Evolutionary conservation across 2,888 invertebrate genomes (phyloP).

Genomic region (Lithophane leautieri): DNA sequence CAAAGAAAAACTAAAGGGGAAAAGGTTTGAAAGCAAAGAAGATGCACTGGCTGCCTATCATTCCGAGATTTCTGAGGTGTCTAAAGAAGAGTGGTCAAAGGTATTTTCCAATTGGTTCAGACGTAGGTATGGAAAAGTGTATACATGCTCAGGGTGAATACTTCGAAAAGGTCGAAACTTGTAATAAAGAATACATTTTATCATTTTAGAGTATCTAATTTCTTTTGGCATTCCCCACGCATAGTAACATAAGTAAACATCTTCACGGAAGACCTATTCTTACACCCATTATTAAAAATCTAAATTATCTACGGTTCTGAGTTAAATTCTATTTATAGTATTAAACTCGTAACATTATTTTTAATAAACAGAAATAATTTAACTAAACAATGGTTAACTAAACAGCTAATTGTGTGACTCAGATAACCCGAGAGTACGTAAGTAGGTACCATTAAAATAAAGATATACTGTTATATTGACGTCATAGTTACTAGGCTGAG

Average conservation of each 20-base stretch:
- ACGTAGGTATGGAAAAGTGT: no score
- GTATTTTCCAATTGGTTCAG: background rate
- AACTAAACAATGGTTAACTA: conserved; percentile 15
- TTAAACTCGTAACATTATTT: background rate
- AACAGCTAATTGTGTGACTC: conserved; percentile 23
- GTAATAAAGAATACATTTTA: no score
- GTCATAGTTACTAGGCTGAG: conserved; percentile 35
- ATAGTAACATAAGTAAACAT: no score
- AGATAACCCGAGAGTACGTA: conserved; percentile 35
- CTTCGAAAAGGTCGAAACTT: background rate
- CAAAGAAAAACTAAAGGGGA: background rate
- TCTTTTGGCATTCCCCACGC: no score
- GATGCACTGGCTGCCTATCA: background rate
- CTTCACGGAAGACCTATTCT: no score
- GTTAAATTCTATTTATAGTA: background rate
- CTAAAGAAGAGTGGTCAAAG: background rate
- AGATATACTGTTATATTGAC: conserved; percentile 2
- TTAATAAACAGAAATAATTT: background rate
- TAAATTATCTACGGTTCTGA: background rate
- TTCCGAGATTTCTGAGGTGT: background rate
- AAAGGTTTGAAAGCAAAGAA: background rate
- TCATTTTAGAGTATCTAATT: no score
- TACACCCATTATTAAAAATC: background rate
- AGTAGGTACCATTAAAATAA: conserved; percentile 2
- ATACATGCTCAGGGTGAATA: no score